These are phyloP conservation scores for Aurelia sp. DNA, from an alignment of 30 jellyfish, hydroid and myxozoan genomes.

Conservation along the genomic window DNA sequence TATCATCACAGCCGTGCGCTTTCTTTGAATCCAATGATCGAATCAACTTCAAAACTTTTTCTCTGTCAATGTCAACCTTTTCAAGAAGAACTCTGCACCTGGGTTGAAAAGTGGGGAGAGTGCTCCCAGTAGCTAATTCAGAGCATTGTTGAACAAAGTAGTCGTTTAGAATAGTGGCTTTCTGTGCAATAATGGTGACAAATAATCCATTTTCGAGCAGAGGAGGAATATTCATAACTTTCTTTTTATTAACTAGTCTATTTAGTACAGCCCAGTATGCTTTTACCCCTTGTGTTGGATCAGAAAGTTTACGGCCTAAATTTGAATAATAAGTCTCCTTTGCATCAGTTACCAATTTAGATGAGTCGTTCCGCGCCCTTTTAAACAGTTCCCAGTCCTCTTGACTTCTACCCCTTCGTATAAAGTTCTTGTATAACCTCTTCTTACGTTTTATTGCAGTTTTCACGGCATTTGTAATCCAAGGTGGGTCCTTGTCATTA, in stretches of 20 bases:
- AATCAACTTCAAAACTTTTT: conserved; percentile 27
- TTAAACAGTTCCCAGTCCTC: conserved; percentile 56
- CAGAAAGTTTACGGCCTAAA: conserved; percentile 47
- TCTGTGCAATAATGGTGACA: conserved; percentile 48
- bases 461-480: conserved; percentile 38
- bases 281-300: conserved; percentile 46
- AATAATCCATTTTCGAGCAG: conserved; percentile 22
- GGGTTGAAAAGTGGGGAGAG: conserved; percentile 36
- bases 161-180: conserved; percentile 49
- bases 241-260: conserved; percentile 34
- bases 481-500: conserved; percentile 28
- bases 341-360: conserved; percentile 19
- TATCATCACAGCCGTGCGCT: conserved; percentile 73
- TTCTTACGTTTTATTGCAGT: conserved; percentile 48
- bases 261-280: conserved; percentile 45
- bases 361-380: conserved; percentile 14
- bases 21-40: conserved; percentile 49
- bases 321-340: conserved; percentile 31
- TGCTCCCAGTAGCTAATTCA: conserved; percentile 42
- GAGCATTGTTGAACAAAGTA: conserved; percentile 57
- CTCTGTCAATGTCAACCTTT: conserved; percentile 31
- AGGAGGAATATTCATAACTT: neutral
- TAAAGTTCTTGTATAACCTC: conserved; percentile 13
- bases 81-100: conserved; percentile 33
- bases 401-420: conserved; percentile 6